A percentile compares a stretch with the other conserved stretches of the same genome.
These are phyloP conservation scores for Plutomurus gul DNA, from an alignment of 1,140 invertebrate species.

Conservation along the genomic window DNA sequence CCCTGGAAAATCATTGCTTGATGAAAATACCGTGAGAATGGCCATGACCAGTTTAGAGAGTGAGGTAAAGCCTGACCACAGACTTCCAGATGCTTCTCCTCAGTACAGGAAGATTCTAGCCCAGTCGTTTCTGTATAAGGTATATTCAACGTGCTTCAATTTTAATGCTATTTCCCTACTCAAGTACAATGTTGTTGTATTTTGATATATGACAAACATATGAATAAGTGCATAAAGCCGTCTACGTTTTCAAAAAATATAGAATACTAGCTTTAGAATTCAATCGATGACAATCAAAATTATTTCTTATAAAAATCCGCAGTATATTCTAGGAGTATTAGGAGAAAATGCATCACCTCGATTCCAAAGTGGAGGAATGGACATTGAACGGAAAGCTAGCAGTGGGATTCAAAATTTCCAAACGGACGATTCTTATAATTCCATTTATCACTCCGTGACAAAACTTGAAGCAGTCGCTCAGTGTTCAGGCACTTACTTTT, in stretches of 20 bases:
- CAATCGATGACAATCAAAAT: too few species aligned
- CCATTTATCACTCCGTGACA: conserved; percentile 59
- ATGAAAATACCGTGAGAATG: conserved; percentile 32
- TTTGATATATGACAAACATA: too few species aligned
- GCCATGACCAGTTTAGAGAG: conserved; percentile 55
- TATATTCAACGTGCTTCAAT: conserved; percentile 58
- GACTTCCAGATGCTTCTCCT: conserved; percentile 67
- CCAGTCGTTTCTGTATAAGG: conserved; percentile 75
- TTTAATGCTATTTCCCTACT: too few species aligned
- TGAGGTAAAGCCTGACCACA: conserved; percentile 68
- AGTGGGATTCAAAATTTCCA: conserved; percentile 58
- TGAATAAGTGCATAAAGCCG: too few species aligned
- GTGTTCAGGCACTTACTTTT: conserved; percentile 41
- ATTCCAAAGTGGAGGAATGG: conserved; percentile 37
- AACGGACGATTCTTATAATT: conserved; percentile 57
- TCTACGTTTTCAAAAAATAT: too few species aligned
- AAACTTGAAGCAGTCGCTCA: conserved; percentile 59
- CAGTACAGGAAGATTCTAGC: conserved; percentile 68
- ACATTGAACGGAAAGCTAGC: conserved; percentile 51
- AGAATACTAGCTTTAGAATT: too few species aligned
- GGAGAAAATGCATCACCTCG: not conserved
- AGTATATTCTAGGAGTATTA: not conserved
- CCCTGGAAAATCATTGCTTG: conserved; percentile 33
- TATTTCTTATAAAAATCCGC: too few species aligned
- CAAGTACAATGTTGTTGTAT: too few species aligned